Evolutionary conservation across 2,797 vertebrate species (phyloP), one percentile per base, ranked within the genome.

Genomic region (Sebastes diploproa): DNA sequence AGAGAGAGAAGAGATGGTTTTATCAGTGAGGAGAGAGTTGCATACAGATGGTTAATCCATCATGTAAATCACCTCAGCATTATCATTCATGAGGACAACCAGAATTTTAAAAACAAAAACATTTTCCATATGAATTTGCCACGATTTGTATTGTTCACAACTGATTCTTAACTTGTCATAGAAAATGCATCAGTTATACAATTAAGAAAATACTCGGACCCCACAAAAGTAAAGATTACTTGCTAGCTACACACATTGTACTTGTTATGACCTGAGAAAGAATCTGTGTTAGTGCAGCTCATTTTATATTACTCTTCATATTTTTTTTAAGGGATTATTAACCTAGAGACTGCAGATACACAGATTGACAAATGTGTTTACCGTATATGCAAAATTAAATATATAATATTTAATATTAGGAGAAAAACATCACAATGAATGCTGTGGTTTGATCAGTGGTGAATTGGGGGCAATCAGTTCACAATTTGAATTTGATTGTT

Each of bases 1-100:
- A 93, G 62, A 86, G 16, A 60, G 13, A 60, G 50, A 54, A n/a
- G 11, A 86, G 58, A 82, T 1, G 29, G 11, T 23, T 23, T 6
- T 69, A 77, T 68, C 2, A 76, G 42, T 8, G 58, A 75, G 63
- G 18, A 22, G 1, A 69, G 38, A 7, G 32, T 12, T 16, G 7
- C 18, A n/a, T 16, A 25, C 4, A 14, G 1, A 8, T 9, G 14
- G 18, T 32, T 30, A 38, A 10, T 1, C 22, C 6, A n/a, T 20
- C 6, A 12, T n/a, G 61, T 4, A 23, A 75, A 72, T 76, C 62
- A 78, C 12, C n/a, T 11, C 3, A 9, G n/a, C 14, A 58, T 69
- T 7, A 50, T 20, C 10, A 13, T 64, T 69, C 6, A 61, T 16
- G 16, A 66, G 2, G 13, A 59, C 7, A 66, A 46, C 7, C 6